Evolutionary conservation across 1,140 invertebrate genomes (phyloP), one percentile per base, ranked within the genome.

Genomic region (Monomorium pharaonis): DNA sequence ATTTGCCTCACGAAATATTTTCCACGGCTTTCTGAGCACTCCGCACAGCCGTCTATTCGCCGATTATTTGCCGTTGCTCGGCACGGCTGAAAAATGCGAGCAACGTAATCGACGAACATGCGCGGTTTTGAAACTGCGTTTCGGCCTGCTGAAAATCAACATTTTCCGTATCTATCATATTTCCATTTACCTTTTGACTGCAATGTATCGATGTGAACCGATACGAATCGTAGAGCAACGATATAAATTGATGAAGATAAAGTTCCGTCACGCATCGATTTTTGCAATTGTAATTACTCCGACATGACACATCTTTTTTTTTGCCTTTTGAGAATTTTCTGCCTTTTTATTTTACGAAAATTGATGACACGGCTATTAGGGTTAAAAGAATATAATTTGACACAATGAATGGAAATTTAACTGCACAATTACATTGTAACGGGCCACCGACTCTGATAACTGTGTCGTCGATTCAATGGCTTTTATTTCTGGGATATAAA

Each of bases 1-100:
- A 86, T 86, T 86, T 83, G 84, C 76, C 54, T 37, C 37, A 7
- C 44, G 63, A 44, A 86, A 86, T 83, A 83, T 86, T 83, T 83
- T 60, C 62, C 77, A 86, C 27, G 77, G 30, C 37, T 85, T 56
- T n/a, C 84, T 37, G 67, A 77, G 12, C 37, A 58, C 67, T 47
- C 6, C 58, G 75, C 60, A n/a, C n/a, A 37, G 62, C 49, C 37
- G 49, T 56, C 63, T 56, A 81, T 21, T 70, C 49, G 49, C 47
- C 47, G 51, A 62, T 75, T 78, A 62, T 84, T 84, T 84, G 77
- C 63, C 77, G 44, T 44, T 51, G 37, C 67, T 58, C 51, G 37
- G 37, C 30, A 37, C n/a, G 3, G 14, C 51, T 83, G 67, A 74
- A 83, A 83, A 83, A 83, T 74, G 51, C 51, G 67, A 47, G 44